phyloP scores from a whole-genome alignment of 2,888 invertebrate genomes.

The Pimpla rufipes region DNA sequence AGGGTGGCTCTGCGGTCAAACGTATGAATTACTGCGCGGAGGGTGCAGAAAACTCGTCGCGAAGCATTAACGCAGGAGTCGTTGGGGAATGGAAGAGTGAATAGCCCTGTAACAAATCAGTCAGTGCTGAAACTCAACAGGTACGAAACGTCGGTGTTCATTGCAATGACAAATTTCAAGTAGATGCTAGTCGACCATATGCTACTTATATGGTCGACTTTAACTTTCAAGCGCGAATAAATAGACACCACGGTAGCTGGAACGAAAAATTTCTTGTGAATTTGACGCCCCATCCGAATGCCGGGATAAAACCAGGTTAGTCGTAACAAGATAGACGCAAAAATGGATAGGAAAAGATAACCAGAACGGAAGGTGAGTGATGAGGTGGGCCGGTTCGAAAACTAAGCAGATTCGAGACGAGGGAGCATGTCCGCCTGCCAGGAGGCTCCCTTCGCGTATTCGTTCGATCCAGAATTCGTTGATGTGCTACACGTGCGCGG shows the following conservation, averaged over 20 bases:
- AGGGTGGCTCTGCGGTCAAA: slow-evolving; percentile 50
- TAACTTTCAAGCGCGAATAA: no score
- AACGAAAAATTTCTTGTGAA: background rate
- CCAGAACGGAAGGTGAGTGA: slow-evolving; percentile 45
- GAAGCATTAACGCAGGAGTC: slow-evolving; percentile 11
- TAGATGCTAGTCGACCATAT: no score
- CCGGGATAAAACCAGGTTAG: background rate
- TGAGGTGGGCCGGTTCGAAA: slow-evolving; percentile 42
- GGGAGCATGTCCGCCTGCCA: slow-evolving; percentile 1
- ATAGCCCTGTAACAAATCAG: background rate
- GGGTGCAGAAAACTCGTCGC: slow-evolving; percentile 49
- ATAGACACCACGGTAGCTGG: no score
- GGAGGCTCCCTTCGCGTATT: slow-evolving; percentile 27
- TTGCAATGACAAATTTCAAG: background rate
- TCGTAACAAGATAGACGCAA: slow-evolving; percentile 4
- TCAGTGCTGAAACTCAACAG: slow-evolving; percentile 2
- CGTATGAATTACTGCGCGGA: slow-evolving; percentile 64
- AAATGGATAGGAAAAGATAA: slow-evolving; percentile 10
- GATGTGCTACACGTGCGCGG: slow-evolving; percentile 57
- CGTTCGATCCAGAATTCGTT: slow-evolving; percentile 50
- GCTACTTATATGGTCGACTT: no score
- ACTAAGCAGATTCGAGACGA: slow-evolving; percentile 33
- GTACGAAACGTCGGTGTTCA: background rate
- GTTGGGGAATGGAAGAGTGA: background rate
- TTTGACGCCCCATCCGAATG: background rate